These are phyloP conservation scores for Clitarchus hookeri DNA, from an alignment of 2,888 invertebrate species.

Conservation along the genomic window DNA sequence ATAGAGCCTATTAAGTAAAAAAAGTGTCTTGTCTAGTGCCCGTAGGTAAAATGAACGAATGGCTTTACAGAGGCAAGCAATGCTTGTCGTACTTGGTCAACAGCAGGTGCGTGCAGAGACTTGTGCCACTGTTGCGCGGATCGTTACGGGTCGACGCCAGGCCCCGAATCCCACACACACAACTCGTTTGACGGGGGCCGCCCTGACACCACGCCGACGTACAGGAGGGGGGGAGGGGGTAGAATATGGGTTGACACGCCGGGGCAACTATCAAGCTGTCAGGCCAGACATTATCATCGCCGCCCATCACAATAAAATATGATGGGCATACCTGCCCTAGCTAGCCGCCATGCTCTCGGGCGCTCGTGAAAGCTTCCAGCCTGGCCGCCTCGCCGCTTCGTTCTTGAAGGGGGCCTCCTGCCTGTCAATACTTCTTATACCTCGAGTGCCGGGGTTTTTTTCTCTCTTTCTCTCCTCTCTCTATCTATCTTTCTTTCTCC, in stretches of 20 bases:
- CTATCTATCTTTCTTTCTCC: too few species aligned
- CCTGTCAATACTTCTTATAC: neutral
- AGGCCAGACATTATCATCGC: slow-evolving; percentile 39
- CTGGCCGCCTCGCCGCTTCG: neutral
- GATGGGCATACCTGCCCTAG: slow-evolving; percentile 32
- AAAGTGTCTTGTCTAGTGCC: too few species aligned
- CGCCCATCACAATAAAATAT: slow-evolving; percentile 41
- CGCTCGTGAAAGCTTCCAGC: slow-evolving; percentile 6
- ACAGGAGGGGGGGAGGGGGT: neutral
- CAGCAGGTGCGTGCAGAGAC: neutral
- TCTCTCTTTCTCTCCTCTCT: neutral
- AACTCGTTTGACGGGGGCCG: neutral
- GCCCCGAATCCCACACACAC: slow-evolving; percentile 11
- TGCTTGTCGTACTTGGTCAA: too few species aligned
- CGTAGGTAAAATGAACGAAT: too few species aligned
- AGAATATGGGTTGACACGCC: slow-evolving; percentile 30
- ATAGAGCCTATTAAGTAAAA: too few species aligned
- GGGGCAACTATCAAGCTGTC: slow-evolving; percentile 39
- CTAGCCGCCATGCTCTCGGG: neutral
- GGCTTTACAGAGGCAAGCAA: too few species aligned
- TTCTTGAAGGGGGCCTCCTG: neutral
- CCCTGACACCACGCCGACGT: neutral
- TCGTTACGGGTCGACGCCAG: neutral
- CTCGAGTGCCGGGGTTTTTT: neutral
- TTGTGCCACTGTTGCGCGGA: neutral